Percentiles rank a stretch among this genome's conserved stretches.
phyloP scores from a whole-genome alignment of 2,113 vertebrate genomes.

The Phyllostomus discolor region DNA sequence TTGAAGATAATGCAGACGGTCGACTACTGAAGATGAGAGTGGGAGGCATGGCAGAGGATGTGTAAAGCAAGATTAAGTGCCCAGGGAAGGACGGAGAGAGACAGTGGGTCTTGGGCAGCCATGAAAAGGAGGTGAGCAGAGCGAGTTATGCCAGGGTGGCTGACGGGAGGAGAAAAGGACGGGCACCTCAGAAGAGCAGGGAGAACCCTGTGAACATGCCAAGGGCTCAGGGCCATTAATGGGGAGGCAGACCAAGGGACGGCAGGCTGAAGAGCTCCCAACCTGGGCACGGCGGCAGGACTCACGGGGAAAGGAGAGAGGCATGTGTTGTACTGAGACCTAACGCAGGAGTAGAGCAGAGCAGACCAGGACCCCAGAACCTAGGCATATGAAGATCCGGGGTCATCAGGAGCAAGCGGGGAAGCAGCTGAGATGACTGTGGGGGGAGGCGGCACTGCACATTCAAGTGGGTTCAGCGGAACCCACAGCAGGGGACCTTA shows the following conservation, averaged over 20 bases:
- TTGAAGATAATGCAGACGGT: neutral
- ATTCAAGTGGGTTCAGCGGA: neutral
- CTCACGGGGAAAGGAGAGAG: neutral
- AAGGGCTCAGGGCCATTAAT: neutral
- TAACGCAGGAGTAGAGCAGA: neutral
- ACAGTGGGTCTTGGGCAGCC: neutral
- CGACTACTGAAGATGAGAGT: neutral
- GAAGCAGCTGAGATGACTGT: neutral
- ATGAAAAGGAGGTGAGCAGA: too few species aligned
- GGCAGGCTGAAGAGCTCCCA: neutral
- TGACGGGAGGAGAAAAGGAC: neutral
- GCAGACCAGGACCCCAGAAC: neutral
- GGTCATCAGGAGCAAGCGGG: neutral
- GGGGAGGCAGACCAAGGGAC: neutral
- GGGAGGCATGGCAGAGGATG: neutral
- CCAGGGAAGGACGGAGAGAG: too few species aligned
- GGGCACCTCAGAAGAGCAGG: accelerated
- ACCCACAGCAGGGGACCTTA: neutral
- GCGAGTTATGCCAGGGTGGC: too few species aligned
- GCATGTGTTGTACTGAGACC: neutral
- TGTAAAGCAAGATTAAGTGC: neutral
- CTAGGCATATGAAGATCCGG: neutral
- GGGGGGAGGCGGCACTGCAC: neutral
- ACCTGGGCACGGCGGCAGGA: neutral
- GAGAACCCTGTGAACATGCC: neutral